Evolutionary conservation across 2,797 vertebrate species (phyloP).

Genomic region (Acipenser oxyrinchus): DNA sequence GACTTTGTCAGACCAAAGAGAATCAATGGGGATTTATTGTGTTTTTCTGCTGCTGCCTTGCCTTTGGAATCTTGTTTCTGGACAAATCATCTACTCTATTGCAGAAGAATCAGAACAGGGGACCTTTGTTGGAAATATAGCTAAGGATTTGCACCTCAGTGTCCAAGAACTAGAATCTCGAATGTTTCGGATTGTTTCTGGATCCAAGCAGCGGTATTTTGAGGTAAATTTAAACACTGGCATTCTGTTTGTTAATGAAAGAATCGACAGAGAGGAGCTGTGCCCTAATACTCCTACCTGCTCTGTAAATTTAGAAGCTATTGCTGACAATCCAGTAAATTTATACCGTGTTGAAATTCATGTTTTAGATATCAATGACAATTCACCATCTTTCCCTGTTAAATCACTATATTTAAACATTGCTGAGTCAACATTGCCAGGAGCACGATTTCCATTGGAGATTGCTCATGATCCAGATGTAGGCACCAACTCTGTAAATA

Average conservation of each 20-base stretch:
- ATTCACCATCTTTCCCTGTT: conserved; percentile 39
- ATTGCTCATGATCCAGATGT: conserved; percentile 56
- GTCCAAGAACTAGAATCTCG: conserved; percentile 40
- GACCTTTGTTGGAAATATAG: conserved; percentile 56
- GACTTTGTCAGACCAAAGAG: conserved; percentile 21
- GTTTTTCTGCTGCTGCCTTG: conserved; percentile 27
- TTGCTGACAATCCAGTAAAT: conserved; percentile 51
- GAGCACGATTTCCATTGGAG: conserved; percentile 52
- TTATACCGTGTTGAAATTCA: conserved; percentile 54
- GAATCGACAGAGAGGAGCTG: conserved; percentile 48
- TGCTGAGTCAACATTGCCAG: conserved; percentile 37
- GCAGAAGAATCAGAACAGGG: conserved; percentile 61
- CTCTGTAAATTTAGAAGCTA: conserved; percentile 50
- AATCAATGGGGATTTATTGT: conserved; percentile 20
- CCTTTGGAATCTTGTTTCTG: conserved; percentile 31
- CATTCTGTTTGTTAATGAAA: conserved; percentile 40
- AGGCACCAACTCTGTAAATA: conserved; percentile 57
- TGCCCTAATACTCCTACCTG: conserved; percentile 44
- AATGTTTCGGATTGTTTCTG: conserved; percentile 47
- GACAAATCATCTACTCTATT: conserved; percentile 58
- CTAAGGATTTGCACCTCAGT: conserved; percentile 52
- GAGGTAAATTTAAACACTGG: conserved; percentile 48
- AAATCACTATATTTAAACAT: conserved; percentile 37
- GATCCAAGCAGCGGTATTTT: conserved; percentile 48
- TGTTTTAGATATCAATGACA: conserved; percentile 55